A percentile compares a stretch with the other conserved stretches of the same genome.
phyloP scores from a whole-genome alignment of 2,888 invertebrate genomes.

The Alcis repandata region DNA sequence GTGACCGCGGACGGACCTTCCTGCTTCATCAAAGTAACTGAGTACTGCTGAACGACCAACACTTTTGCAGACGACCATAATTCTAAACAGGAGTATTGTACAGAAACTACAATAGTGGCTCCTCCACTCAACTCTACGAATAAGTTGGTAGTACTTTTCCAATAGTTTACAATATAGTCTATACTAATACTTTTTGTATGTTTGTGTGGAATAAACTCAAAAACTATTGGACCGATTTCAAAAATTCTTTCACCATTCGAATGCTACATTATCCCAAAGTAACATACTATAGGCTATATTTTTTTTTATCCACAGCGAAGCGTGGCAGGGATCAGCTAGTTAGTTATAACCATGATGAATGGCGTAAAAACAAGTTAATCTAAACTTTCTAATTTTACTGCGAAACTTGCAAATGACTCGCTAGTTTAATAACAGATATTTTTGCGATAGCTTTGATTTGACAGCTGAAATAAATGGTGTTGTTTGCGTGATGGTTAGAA shows the following conservation, averaged over 20 bases:
- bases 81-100: no score
- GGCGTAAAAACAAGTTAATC: conserved; percentile 36
- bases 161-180: conserved; percentile 5
- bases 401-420: conserved; percentile 31
- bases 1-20: conserved; percentile 64
- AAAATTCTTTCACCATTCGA: no score
- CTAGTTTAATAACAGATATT: conserved; percentile 23
- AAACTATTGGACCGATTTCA: no score
- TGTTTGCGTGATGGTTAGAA: no score
- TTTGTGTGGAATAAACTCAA: no score
- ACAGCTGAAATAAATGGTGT: not conserved
- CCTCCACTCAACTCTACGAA: not conserved
- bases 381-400: conserved; percentile 41
- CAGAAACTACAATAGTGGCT: not conserved
- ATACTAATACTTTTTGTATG: no score
- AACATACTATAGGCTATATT: no score
- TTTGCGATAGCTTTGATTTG: conserved; percentile 7
- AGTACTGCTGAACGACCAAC: not conserved
- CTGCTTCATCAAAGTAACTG: conserved; percentile 41
- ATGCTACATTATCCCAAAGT: no score
- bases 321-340: no score
- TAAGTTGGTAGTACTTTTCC: not conserved
- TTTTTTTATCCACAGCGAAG: no score
- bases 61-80: not conserved
- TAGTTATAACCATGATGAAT: conserved; percentile 29